Evolutionary conservation across 1,140 invertebrate species (phyloP).

Genomic region (Acromyrmex heyeri): DNA sequence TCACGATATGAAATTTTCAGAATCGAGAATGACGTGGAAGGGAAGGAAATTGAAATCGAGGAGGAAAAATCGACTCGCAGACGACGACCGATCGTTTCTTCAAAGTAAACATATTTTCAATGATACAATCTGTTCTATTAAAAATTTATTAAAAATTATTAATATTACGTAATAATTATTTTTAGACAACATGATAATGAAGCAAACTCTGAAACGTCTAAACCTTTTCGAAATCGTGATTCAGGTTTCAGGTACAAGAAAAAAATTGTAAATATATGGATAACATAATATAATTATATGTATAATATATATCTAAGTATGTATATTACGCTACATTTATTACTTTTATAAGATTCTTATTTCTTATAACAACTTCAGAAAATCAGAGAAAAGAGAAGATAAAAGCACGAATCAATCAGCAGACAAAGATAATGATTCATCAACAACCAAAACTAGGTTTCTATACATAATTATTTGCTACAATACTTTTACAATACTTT

Average conservation of each 20-base stretch:
- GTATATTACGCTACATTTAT: neutral
- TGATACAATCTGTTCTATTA: constrained; percentile 1
- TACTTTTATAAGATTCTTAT: constrained; percentile 5
- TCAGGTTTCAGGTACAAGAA: constrained; percentile 31
- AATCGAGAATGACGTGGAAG: constrained; percentile 79
- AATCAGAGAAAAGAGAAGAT: neutral
- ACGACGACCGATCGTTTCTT: constrained; percentile 60
- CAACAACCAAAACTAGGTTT: constrained; percentile 80
- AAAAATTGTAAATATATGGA: neutral
- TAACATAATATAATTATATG: no score
- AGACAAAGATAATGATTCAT: constrained; percentile 62
- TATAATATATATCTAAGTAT: neutral
- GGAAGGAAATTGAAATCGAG: constrained; percentile 73
- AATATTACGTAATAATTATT: neutral
- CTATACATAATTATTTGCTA: constrained; percentile 31
- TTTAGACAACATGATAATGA: constrained; percentile 52
- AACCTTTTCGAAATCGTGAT: constrained; percentile 31
- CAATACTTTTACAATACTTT: neutral
- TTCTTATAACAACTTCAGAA: constrained; percentile 36
- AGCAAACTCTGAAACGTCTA: constrained; percentile 20
- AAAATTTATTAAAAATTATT: neutral
- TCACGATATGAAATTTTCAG: constrained; percentile 57
- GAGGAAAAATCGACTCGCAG: constrained; percentile 65
- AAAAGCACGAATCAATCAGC: constrained; percentile 45
- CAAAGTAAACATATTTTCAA: constrained; percentile 44